Conservation (phyloP, 2,888 invertebrate species). For the Crocallis elinguaria region DNA sequence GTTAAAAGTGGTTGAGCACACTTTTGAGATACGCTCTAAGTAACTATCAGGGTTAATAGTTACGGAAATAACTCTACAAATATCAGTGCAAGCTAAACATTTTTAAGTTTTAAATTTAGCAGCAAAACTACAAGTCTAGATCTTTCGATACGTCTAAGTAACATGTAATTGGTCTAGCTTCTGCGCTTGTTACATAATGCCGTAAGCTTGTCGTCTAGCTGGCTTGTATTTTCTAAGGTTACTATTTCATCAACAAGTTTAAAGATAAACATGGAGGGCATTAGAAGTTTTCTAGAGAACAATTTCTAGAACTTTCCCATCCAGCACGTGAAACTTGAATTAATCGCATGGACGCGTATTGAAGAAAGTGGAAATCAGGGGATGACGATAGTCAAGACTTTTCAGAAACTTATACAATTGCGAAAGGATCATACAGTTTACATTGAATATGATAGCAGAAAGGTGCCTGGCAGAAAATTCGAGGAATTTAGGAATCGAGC, state of each 20-base stretch:
- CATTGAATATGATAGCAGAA: no score
- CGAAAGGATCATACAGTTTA: background rate
- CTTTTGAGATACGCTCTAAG: constrained; percentile 41
- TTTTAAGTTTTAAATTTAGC: background rate
- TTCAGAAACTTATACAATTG: constrained; percentile 3
- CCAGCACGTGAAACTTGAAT: constrained; percentile 62
- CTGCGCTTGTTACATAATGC: background rate
- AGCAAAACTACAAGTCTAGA: constrained; percentile 6
- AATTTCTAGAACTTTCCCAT: constrained; percentile 47
- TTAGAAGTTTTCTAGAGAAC: constrained; percentile 15
- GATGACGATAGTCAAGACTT: constrained; percentile 40
- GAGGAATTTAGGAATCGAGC: no score
- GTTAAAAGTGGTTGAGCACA: constrained; percentile 46
- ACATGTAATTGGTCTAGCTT: background rate
- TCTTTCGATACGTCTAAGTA: background rate
- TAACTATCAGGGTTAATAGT: constrained; percentile 36
- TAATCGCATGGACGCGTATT: constrained; percentile 64
- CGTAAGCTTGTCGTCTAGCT: background rate
- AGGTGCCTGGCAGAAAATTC: no score
- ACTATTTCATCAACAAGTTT: background rate
- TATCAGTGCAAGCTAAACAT: background rate
- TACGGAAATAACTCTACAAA: constrained; percentile 12
- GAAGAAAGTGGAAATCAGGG: constrained; percentile 71
- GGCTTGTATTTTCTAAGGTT: constrained; percentile 2
- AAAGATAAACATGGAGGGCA: constrained; percentile 18